Evolutionary conservation across 35 echinoderm and acorn worm species (phyloP), one percentile per base, ranked within the genome.

Genomic region (Apostichopus japonicus): DNA sequence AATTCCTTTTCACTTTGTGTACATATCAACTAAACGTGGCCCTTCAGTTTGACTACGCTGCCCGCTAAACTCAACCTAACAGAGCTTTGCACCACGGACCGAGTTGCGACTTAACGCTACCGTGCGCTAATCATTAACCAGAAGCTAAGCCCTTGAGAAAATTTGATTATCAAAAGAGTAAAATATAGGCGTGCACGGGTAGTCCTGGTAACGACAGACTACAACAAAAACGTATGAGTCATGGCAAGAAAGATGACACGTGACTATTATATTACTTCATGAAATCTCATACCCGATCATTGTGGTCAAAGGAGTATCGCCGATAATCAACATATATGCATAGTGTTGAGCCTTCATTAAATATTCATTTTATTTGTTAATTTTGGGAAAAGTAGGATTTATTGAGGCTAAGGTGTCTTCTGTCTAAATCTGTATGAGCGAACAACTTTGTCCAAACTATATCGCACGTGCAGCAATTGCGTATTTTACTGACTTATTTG

Each of bases 91-190:
- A 52, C 17, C 79, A 83, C 79, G 79, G 79, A 83, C 79, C 79
- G 79, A 33, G 79, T 83, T 83, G 79, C 79, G 79, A 83, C 79
- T 83, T 83, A 83, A 83, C 33, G 79, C 79, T 83, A 83, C 79
- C 51, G 79, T 83, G 8, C 79, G 79, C 79, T 83, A 83, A 83
- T 83, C n/a, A 83, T 83, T 83, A 83, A 83, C 79, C 79, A 83
- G 79, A 83, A 83, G 79, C 79, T 33, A 83, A 83, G 79, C 44
- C 54, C 33, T 83, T 83, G 52, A 16, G 33, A 83, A 83, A 83
- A 83, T 83, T 83, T 83, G 79, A 83, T 83, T 83, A 83, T 54
- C 24, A 10, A 83, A 19, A 33, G 79, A 13, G 79, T 17, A 83
- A 54, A 17, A 83, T 52, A 83, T 24, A 80, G 23, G 33, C 52